Percentiles rank a stretch among this genome's conserved stretches.
Evolutionary conservation across 2,797 vertebrate species (phyloP).

Genomic region (Botia kubotai): DNA sequence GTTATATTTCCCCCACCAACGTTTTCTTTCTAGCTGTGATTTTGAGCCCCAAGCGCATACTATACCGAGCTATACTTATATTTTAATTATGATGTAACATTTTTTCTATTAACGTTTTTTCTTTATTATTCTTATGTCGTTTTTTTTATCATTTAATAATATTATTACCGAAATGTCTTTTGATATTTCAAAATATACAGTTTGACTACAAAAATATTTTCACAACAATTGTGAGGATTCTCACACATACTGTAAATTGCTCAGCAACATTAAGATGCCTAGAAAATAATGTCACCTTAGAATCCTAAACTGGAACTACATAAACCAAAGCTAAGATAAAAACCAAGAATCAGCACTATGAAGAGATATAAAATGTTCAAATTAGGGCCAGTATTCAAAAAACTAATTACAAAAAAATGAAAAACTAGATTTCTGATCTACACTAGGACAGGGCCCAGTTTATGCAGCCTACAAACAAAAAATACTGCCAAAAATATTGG

Average conservation of each 20-base stretch:
- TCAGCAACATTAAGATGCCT: constrained; percentile 27
- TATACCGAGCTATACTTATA: too few relatives aligned
- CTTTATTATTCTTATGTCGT: neutral
- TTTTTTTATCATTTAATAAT: constrained; percentile 1
- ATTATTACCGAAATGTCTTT: constrained; percentile 1
- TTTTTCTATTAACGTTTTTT: too few relatives aligned
- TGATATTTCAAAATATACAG: constrained; percentile 46
- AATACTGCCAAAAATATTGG: too few relatives aligned
- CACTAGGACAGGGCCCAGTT: neutral
- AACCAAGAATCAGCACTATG: neutral
- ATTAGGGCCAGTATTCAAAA: neutral
- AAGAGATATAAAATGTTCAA: neutral
- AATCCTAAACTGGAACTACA: constrained; percentile 27
- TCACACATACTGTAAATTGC: constrained; percentile 15
- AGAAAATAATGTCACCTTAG: neutral
- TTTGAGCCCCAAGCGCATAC: too few relatives aligned
- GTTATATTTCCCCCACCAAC: constrained; percentile 53
- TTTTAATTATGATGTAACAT: too few relatives aligned
- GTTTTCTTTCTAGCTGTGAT: constrained; percentile 21
- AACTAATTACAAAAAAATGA: too few relatives aligned
- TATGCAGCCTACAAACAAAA: neutral
- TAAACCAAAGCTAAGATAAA: constrained; percentile 17
- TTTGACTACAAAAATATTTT: constrained; percentile 25
- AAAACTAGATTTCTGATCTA: neutral
- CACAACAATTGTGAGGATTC: neutral